A percentile compares a stretch with the other conserved stretches of the same genome.
phyloP scores from a whole-genome alignment of 2,113 vertebrate species.

The Pungitius pungitius region DNA sequence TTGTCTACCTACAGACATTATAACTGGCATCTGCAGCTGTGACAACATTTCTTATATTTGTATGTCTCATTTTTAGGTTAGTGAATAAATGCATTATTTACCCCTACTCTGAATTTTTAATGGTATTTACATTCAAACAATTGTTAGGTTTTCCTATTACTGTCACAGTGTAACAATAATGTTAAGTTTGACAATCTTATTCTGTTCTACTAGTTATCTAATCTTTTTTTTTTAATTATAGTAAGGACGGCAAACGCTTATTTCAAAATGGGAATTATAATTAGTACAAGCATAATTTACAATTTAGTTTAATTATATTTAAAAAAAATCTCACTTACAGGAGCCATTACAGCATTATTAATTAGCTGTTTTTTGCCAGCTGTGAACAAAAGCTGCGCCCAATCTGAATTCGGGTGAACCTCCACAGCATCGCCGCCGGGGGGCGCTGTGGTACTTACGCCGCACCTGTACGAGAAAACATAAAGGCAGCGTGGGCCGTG shows the following conservation, averaged over 20 bases:
- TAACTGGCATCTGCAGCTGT: not conserved
- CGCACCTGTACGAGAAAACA: not conserved
- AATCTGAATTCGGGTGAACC: not conserved
- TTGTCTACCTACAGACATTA: not conserved
- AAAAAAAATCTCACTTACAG: not conserved
- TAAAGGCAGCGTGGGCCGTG: conserved; percentile 11
- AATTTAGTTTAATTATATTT: not conserved
- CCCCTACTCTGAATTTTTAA: not conserved
- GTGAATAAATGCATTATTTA: not conserved
- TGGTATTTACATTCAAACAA: not conserved
- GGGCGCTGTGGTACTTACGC: conserved; percentile 28
- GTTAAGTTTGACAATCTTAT: not conserved
- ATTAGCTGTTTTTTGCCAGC: not conserved
- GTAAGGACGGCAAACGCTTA: not conserved
- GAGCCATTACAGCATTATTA: not conserved
- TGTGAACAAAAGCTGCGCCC: not conserved
- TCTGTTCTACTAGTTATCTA: not conserved
- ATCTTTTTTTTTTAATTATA: not conserved
- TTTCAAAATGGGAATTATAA: not conserved
- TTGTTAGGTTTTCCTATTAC: not conserved
- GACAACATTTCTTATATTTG: not conserved
- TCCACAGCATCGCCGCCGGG: not conserved
- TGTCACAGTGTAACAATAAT: not conserved
- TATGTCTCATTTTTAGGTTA: not conserved
- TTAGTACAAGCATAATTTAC: not conserved